Conservation (phyloP, 2,888 invertebrate species). For the Theretra japonica region DNA sequence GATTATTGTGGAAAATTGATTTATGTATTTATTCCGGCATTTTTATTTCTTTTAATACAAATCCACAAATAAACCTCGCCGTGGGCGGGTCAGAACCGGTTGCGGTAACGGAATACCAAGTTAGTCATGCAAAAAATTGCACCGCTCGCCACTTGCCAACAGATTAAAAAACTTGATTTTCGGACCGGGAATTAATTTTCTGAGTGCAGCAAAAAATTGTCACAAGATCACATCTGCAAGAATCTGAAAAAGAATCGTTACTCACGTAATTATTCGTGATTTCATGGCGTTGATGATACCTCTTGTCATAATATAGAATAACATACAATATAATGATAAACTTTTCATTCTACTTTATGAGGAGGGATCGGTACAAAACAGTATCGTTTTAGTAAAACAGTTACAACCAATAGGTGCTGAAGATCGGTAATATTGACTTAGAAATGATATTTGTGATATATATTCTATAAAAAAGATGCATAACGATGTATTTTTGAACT, state of each 20-base stretch:
- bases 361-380: too few species aligned
- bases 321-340: too few species aligned
- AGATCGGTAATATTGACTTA: too few species aligned
- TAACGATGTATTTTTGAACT: too few species aligned
- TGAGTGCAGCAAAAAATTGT: conserved; percentile 19
- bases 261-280: not conserved
- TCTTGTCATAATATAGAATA: too few species aligned
- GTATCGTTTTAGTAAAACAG: too few species aligned
- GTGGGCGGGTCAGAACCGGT: conserved; percentile 38
- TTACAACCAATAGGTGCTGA: too few species aligned
- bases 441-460: too few species aligned
- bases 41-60: not conserved
- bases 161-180: conserved; percentile 32
- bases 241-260: not conserved
- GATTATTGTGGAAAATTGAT: not conserved
- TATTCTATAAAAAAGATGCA: too few species aligned
- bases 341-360: too few species aligned
- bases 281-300: not conserved
- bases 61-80: not conserved
- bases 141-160: conserved; percentile 26
- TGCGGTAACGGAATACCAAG: conserved; percentile 42
- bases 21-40: not conserved
- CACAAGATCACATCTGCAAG: not conserved
- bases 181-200: conserved; percentile 28
- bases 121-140: conserved; percentile 46